Evolutionary conservation across 1,140 invertebrate genomes (phyloP).

Genomic region (Mizuhopecten yessoensis): DNA sequence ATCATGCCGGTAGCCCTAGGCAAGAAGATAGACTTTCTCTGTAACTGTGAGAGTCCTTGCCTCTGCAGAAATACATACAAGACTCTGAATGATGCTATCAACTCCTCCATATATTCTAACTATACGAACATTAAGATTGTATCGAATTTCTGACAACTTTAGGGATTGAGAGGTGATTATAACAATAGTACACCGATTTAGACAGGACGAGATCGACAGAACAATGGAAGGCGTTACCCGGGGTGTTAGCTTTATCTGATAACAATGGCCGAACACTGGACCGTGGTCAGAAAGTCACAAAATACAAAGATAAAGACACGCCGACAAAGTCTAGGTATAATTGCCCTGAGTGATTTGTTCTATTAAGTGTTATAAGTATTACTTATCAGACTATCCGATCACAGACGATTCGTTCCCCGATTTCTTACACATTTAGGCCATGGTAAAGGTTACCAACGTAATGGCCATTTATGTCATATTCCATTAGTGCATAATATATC

Average conservation of each 20-base stretch:
- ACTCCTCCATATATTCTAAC: not conserved
- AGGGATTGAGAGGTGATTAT: not conserved
- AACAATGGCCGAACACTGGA: not conserved
- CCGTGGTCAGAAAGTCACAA: constrained; percentile 2
- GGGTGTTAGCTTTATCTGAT: constrained; percentile 21
- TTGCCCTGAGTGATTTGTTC: not conserved
- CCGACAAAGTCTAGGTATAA: not conserved
- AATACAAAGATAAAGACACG: constrained; percentile 9
- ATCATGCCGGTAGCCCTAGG: not conserved
- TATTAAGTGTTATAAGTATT: not conserved
- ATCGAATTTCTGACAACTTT: not conserved
- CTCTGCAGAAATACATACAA: not conserved
- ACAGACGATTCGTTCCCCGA: not conserved
- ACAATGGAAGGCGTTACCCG: not conserved
- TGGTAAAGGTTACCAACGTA: not conserved
- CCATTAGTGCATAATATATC: not conserved
- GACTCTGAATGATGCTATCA: not conserved
- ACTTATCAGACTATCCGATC: constrained; percentile 1
- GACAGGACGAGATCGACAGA: not conserved
- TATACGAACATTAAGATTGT: not conserved
- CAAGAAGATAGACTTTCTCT: not conserved
- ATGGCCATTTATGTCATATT: not conserved
- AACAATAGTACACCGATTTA: not conserved
- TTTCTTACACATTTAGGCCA: not conserved
- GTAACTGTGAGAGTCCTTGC: not conserved